phyloP scores from a whole-genome alignment of 2,888 invertebrate genomes.

The Lasioglossum villosulum region DNA sequence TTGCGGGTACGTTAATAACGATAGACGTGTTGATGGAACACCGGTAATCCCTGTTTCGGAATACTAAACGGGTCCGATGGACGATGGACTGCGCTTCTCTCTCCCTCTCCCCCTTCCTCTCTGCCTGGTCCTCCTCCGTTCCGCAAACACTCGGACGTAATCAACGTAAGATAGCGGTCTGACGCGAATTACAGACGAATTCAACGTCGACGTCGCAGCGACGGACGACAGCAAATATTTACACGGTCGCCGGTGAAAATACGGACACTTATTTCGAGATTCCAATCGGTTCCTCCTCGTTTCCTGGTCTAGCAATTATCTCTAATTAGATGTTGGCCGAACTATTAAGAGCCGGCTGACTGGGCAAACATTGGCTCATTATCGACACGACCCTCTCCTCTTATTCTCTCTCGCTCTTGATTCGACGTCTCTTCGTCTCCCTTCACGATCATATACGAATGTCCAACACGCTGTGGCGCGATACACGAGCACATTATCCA shows the following conservation, averaged over 20 bases:
- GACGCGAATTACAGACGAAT: conserved; percentile 30
- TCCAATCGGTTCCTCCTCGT: conserved; percentile 24
- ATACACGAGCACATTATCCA: not conserved
- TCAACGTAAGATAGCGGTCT: conserved; percentile 46
- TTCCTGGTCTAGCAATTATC: conserved; percentile 26
- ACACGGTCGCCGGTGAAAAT: not conserved
- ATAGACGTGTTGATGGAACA: conserved; percentile 53
- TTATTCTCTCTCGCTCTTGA: not conserved
- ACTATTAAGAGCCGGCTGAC: conserved; percentile 25
- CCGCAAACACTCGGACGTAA: conserved; percentile 49
- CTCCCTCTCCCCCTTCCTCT: not conserved
- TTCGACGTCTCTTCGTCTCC: not conserved
- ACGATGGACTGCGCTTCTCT: conserved; percentile 27
- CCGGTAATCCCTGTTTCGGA: conserved; percentile 53
- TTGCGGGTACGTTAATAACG: conserved; percentile 58
- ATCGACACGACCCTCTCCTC: not conserved
- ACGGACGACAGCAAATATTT: conserved; percentile 28
- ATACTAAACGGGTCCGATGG: conserved; percentile 45
- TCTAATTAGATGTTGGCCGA: conserved; percentile 30
- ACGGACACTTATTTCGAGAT: conserved; percentile 31
- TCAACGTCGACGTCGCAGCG: not conserved
- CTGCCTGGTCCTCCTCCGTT: not conserved
- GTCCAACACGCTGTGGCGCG: not conserved
- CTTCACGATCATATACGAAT: not conserved
- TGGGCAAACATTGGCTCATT: conserved; percentile 27